Percentiles rank a stretch among this genome's conserved stretches.
Evolutionary conservation across 2,888 invertebrate genomes (phyloP).

Genomic region (Rhimphoctona megacephalus): DNA sequence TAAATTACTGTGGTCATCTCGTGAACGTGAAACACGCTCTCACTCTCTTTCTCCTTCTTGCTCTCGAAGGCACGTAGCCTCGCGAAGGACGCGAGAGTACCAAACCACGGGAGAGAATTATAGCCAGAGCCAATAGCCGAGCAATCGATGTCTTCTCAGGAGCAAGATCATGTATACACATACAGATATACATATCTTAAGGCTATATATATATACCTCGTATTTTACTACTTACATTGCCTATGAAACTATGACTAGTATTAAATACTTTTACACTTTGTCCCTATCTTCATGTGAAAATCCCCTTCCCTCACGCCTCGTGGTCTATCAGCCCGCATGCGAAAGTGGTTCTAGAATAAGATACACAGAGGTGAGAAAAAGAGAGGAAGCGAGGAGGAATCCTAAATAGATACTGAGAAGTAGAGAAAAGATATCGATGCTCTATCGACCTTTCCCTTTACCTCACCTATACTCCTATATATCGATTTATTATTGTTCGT

Average conservation of each 20-base stretch:
- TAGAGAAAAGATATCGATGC: conserved; percentile 64
- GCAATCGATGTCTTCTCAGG: conserved; percentile 63
- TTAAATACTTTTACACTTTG: conserved; percentile 32
- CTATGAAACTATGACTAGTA: conserved; percentile 17
- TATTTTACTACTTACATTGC: neutral
- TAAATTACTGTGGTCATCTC: conserved; percentile 63
- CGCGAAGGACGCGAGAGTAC: conserved; percentile 60
- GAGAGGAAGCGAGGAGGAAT: conserved; percentile 29
- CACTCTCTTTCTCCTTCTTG: conserved; percentile 20
- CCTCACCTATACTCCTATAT: conserved; percentile 49
- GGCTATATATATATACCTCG: neutral
- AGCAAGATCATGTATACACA: conserved; percentile 20
- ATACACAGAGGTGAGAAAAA: conserved; percentile 21
- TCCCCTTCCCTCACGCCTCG: conserved; percentile 22
- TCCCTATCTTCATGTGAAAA: conserved; percentile 59
- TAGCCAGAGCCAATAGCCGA: conserved; percentile 56
- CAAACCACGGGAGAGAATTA: conserved; percentile 57
- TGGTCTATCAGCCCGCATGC: conserved; percentile 40
- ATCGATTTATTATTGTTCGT: conserved; percentile 72
- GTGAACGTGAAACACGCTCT: conserved; percentile 47
- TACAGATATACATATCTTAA: neutral
- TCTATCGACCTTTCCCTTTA: conserved; percentile 65
- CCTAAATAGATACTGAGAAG: conserved; percentile 56
- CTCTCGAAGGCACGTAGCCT: conserved; percentile 54
- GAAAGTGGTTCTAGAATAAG: conserved; percentile 51